Evolutionary conservation across 2,113 vertebrate genomes (phyloP), one percentile per base, ranked within the genome.

Genomic region (Motacilla tschutschensis): DNA sequence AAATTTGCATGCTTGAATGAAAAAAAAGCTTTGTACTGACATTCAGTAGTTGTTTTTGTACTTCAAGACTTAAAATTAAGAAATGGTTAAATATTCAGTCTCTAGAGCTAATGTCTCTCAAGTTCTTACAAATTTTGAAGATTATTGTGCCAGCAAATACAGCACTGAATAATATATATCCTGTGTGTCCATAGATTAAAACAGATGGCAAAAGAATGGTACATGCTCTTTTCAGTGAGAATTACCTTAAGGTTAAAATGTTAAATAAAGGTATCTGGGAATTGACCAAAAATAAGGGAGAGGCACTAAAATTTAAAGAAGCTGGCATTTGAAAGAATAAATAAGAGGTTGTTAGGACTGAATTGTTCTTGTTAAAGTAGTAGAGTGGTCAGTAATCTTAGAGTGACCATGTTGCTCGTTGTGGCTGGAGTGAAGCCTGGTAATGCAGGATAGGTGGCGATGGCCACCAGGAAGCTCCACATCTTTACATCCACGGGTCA

Each of bases 361-460:
- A 43, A 25, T 55, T 63, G 14, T 62, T 66, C 13, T 51, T 85
- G 66, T 83, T 36, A 46, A 69, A 85, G 26, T 21, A 85, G 21
- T 26, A 47, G 54, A 51, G 17, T 40, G 36, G 29, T 47, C 22
- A 44, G 31, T 38, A 57, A 54, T 46, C 12, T 73, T 47, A 6
- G 69, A 79, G 46, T 35, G 63, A 31, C 29, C 1, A 1, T 21
- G 12, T 31, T 65, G 5, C 6, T 54, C 0, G 0, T 1, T 47
- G 41, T 1, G 2, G 26, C 40, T 85, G 36, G 60, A 79, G 48
- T 16, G 64, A 57, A 85, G 64, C 36, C 55, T 62, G 64, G 46
- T 36, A 11, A 25, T 4, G 26, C 0, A 10, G 44, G n/a, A 13
- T 1, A 12, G 22, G 22, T 50, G 64, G 6, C 0, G 1, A 8